These are phyloP conservation scores for Thermophis baileyi DNA, from an alignment of 2,113 vertebrate genomes.

Conservation along the genomic window DNA sequence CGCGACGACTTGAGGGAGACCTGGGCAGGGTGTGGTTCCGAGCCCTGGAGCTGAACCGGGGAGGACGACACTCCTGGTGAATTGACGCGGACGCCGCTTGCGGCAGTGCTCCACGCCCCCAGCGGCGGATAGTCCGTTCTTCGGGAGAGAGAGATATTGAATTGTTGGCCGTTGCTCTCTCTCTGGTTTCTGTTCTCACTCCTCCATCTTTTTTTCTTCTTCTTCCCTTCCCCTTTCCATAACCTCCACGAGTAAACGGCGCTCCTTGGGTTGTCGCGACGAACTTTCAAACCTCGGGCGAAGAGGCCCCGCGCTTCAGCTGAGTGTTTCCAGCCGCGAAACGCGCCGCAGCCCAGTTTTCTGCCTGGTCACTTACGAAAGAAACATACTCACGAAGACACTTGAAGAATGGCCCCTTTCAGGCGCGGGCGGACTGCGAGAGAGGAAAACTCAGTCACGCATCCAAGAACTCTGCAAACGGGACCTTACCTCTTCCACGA, in stretches of 20 bases:
- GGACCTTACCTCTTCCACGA: neutral
- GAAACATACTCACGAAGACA: neutral
- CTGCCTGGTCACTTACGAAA: neutral
- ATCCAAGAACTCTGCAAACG: neutral
- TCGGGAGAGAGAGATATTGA: neutral
- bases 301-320: neutral
- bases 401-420: neutral
- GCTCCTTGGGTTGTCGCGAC: neutral
- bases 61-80: neutral
- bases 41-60: neutral
- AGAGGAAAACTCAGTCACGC: neutral
- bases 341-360: neutral
- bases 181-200: neutral
- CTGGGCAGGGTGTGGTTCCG: neutral
- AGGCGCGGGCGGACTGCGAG: neutral
- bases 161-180: neutral
- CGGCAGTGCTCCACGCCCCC: neutral
- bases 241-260: neutral
- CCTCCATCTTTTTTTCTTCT: neutral
- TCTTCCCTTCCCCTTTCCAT: neutral
- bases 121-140: neutral
- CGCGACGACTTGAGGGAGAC: neutral
- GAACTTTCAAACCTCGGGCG: neutral
- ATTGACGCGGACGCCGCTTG: neutral
- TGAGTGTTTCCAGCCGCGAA: neutral